These are phyloP conservation scores for Anodontia alba DNA, from an alignment of 2,888 invertebrate genomes.

Conservation along the genomic window DNA sequence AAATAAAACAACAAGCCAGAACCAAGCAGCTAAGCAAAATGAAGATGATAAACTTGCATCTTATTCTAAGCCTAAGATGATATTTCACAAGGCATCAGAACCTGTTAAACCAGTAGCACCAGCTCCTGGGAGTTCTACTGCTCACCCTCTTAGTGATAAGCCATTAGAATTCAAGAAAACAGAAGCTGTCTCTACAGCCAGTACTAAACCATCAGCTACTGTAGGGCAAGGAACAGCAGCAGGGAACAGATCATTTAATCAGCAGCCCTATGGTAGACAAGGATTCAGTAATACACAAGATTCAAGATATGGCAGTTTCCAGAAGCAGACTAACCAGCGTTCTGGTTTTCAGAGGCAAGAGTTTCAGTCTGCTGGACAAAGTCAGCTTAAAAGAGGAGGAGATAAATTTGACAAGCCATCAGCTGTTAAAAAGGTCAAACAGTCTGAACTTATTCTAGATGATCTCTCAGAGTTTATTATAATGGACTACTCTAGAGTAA, in stretches of 20 bases:
- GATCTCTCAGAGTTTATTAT: slow-evolving; percentile 74
- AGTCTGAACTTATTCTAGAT: slow-evolving; percentile 8
- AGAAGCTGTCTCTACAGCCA: background rate
- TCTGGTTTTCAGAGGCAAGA: background rate
- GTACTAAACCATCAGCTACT: background rate
- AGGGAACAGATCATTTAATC: too few relatives aligned
- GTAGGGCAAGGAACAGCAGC: background rate
- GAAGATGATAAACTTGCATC: background rate
- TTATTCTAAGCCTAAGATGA: slow-evolving; percentile 55
- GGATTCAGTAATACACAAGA: background rate
- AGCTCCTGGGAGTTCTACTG: background rate
- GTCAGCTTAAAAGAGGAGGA: background rate
- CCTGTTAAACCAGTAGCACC: background rate
- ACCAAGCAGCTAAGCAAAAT: background rate
- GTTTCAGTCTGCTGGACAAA: background rate
- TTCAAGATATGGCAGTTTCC: too few relatives aligned
- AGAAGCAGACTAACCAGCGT: too few relatives aligned
- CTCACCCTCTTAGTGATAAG: slow-evolving; percentile 29
- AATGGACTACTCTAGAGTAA: slow-evolving; percentile 58
- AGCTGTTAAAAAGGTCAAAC: background rate
- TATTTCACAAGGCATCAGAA: slow-evolving; percentile 37
- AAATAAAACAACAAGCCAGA: background rate
- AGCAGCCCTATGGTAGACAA: background rate
- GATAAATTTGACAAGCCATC: background rate
- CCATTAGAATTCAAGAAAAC: slow-evolving; percentile 28